phyloP scores from a whole-genome alignment of 1,140 invertebrate genomes.

The Penaeus vannamei region DNA sequence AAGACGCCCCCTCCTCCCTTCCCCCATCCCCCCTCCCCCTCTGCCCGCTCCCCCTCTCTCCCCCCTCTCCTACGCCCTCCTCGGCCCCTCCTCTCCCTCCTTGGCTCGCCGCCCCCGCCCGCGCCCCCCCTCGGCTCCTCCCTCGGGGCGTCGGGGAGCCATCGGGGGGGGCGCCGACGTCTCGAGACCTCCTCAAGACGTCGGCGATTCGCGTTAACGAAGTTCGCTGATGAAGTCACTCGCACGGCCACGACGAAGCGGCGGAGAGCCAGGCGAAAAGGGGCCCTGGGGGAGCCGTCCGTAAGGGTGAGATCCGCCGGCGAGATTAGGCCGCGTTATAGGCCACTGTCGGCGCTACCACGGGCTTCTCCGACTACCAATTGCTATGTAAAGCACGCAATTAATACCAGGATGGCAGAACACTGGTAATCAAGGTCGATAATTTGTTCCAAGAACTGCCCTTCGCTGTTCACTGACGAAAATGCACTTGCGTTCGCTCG shows the following conservation, averaged over 20 bases:
- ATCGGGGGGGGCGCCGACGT: background rate
- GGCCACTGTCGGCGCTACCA: background rate
- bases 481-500: slow-evolving; percentile 5
- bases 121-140: background rate
- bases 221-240: background rate
- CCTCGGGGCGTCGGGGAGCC: background rate
- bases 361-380: slow-evolving; percentile 37
- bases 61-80: background rate
- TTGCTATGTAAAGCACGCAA: slow-evolving; percentile 45
- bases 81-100: background rate
- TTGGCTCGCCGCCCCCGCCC: background rate
- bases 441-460: slow-evolving; percentile 44
- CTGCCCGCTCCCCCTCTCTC: background rate
- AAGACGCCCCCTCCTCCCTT: background rate
- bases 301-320: background rate
- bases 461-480: slow-evolving; percentile 10
- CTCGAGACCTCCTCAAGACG: background rate
- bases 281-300: background rate
- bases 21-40: background rate
- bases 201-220: slow-evolving; percentile 18
- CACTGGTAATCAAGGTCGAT: slow-evolving; percentile 41
- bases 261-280: background rate
- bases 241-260: background rate
- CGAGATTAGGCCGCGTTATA: background rate
- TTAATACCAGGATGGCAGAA: slow-evolving; percentile 32